Percentiles rank a stretch among this genome's conserved stretches.
These are phyloP conservation scores for Drosophila limbata DNA, from an alignment of 2,888 invertebrate genomes.

Conservation along the genomic window DNA sequence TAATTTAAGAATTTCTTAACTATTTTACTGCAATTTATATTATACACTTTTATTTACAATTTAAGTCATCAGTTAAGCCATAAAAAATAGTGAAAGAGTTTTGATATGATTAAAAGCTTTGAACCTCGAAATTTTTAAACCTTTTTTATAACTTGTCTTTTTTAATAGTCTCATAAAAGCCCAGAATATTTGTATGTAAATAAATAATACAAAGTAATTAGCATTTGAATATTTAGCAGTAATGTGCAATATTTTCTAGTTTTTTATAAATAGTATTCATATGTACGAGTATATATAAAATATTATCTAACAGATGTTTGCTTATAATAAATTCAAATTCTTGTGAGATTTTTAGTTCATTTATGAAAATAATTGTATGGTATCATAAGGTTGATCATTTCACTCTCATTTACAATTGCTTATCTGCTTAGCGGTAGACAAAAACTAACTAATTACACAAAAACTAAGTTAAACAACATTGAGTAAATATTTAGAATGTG, in stretches of 20 bases:
- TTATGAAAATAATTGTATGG: neutral
- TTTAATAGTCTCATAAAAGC: no score
- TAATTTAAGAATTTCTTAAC: neutral
- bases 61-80: neutral
- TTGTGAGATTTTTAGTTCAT: neutral
- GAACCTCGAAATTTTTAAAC: no score
- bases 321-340: neutral
- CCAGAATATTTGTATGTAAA: no score
- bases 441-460: neutral
- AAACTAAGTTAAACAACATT: conserved; percentile 3
- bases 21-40: neutral
- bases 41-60: no score
- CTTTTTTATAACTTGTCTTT: no score
- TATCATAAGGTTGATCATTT: neutral
- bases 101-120: no score
- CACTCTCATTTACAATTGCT: neutral
- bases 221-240: conserved; percentile 7
- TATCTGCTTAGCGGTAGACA: conserved; percentile 16
- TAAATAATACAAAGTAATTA: neutral
- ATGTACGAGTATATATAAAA: no score
- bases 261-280: neutral
- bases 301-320: no score
- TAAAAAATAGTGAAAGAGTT: neutral
- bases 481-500: conserved; percentile 21
- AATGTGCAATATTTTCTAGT: conserved; percentile 5